Evolutionary conservation across 2,797 vertebrate species (phyloP), one percentile per base, ranked within the genome.

Genomic region (Danio jaintianensis): DNA sequence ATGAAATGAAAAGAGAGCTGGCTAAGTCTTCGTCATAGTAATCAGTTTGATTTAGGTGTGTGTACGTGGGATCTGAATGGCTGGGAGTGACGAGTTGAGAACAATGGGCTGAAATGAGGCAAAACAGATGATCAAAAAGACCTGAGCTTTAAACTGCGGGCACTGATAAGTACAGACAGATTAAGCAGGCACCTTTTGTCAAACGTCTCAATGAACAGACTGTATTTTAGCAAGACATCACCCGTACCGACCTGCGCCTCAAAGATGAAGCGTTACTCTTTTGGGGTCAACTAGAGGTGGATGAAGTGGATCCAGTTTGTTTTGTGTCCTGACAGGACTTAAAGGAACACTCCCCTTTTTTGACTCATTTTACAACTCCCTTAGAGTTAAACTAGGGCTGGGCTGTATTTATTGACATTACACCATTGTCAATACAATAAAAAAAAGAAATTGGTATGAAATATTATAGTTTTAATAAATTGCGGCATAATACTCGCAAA

Each of bases 1-100:
- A 83, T 85, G 53, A 43, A 79, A 83, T 81, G 75, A 78, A 80
- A 75, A 62, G 76, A 76, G 64, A 50, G 58, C 47, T 53, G 13
- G 36, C 4, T 47, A 29, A 58, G 42, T 58, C 68, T 85, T 76
- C 79, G 76, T 83, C 72, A 79, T 68, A 79, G 75, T 59, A 76
- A 79, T 62, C 70, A 76, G 52, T 66, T 75, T 45, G 75, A 61
- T 71, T 76, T 52, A 10, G 50, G 71, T 3, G 4, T 0, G 18
- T 53, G 40, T 4, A 55, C 42, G 22, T 81, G 75, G 18, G 70
- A 59, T 77, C 53, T 66, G 43, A 59, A 52, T 52, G 50, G 59
- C 45, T 56, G 22, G 47, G 52, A 59, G 68, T 62, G 22, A 58
- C 13, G 61, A 82, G 59, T 47, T 59, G 69, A 72, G 13, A 61